A percentile compares a stretch with the other conserved stretches of the same genome.
phyloP scores from a whole-genome alignment of 2,888 invertebrate species.

The Hartigia nigra region DNA sequence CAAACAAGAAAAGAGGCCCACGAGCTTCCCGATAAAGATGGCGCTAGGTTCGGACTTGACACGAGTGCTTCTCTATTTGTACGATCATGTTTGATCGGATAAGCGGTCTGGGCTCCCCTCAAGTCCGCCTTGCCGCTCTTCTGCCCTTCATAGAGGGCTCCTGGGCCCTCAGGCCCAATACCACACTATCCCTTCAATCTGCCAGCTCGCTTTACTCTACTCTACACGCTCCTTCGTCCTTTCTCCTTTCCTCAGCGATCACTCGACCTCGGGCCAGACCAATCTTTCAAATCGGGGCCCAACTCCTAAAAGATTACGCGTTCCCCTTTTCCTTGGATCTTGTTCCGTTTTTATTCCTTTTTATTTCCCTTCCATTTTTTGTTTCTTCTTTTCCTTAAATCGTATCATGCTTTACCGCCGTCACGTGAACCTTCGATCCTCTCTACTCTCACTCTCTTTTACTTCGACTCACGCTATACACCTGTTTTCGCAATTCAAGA shows the following conservation, averaged over 20 bases:
- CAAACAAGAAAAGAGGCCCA: constrained; percentile 18
- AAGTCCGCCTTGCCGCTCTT: constrained; percentile 18
- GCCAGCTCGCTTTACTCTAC: constrained; percentile 1
- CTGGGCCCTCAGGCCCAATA: constrained; percentile 22
- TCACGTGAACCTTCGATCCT: not conserved
- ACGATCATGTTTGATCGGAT: constrained; percentile 43
- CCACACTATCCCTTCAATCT: constrained; percentile 6
- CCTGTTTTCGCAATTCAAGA: not conserved
- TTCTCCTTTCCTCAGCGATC: constrained; percentile 3
- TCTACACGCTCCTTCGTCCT: not conserved
- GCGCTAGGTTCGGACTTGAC: constrained; percentile 28
- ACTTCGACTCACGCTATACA: not conserved
- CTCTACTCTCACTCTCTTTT: not conserved
- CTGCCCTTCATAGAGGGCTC: constrained; percentile 21
- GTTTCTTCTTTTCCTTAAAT: constrained; percentile 16
- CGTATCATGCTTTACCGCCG: constrained; percentile 8
- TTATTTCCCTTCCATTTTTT: constrained; percentile 19
- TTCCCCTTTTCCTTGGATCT: constrained; percentile 26
- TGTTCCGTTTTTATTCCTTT: not conserved
- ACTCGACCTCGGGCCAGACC: not conserved
- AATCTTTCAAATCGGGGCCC: constrained; percentile 10
- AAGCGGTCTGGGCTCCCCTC: constrained; percentile 35
- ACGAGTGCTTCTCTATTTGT: constrained; percentile 41
- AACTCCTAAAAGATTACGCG: constrained; percentile 26
- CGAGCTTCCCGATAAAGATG: constrained; percentile 24